These are phyloP conservation scores for Oceanites oceanicus DNA, from an alignment of 2,113 vertebrate species.

Conservation along the genomic window DNA sequence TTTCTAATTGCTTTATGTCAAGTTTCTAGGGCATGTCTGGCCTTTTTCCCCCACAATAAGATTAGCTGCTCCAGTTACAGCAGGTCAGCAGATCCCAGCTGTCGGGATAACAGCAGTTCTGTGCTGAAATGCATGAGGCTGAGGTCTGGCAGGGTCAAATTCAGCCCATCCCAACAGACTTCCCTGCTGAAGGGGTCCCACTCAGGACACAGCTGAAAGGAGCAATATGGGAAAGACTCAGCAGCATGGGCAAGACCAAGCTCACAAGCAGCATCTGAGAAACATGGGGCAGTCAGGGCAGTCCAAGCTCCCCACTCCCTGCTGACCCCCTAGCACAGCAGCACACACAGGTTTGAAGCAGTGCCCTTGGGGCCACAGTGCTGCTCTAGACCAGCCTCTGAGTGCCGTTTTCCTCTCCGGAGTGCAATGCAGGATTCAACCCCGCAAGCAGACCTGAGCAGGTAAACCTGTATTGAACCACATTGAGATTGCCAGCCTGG, in stretches of 20 bases:
- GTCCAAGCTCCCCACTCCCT: background rate
- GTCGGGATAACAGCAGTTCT: background rate
- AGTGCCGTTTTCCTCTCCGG: background rate
- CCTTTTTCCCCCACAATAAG: background rate
- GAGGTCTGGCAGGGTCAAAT: background rate
- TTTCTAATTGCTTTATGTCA: background rate
- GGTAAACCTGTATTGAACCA: background rate
- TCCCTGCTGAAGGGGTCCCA: background rate
- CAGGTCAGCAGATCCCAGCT: background rate
- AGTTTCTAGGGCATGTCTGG: background rate
- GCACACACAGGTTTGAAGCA: no score
- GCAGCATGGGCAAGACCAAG: background rate
- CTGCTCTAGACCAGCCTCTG: background rate
- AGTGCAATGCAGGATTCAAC: background rate
- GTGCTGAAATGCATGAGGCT: background rate
- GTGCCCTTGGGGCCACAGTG: background rate
- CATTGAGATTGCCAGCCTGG: background rate
- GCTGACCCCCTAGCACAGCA: no score
- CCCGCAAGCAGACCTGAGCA: background rate
- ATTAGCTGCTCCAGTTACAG: background rate
- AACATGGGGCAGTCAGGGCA: background rate
- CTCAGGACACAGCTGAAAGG: background rate
- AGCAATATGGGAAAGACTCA: background rate
- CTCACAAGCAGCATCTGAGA: background rate
- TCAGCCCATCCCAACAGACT: background rate